Conservation (phyloP, 2,113 vertebrate genomes). For the Gymnarchus niloticus region DNA sequence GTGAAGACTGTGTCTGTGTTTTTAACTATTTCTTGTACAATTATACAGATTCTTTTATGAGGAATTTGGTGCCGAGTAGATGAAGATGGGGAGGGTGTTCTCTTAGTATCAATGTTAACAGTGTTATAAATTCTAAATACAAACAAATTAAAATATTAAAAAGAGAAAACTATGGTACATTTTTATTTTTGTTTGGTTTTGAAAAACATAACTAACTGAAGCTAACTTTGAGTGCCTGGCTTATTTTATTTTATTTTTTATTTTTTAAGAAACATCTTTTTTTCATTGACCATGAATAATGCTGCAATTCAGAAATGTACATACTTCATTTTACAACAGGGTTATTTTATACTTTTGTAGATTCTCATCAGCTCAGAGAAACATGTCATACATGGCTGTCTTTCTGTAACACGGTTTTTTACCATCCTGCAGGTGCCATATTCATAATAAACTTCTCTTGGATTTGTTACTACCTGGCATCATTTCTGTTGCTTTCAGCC, state of each 20-base stretch:
- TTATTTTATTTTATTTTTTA: slow-evolving; percentile 73
- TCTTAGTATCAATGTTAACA: slow-evolving; percentile 98
- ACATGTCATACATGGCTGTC: slow-evolving; percentile 92
- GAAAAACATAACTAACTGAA: slow-evolving; percentile 80
- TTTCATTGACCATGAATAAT: slow-evolving; percentile 96
- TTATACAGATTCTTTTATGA: slow-evolving; percentile 99
- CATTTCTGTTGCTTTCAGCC: slow-evolving; percentile 88
- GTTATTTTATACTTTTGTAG: slow-evolving; percentile 98
- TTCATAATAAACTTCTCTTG: slow-evolving; percentile 99
- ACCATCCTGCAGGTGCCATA: slow-evolving; percentile 98
- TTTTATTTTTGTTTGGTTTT: slow-evolving; percentile 80
- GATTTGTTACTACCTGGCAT: slow-evolving; percentile 95
- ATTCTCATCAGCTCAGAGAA: slow-evolving; percentile 76
- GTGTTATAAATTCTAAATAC: slow-evolving; percentile 97
- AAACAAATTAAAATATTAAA: slow-evolving; percentile 98
- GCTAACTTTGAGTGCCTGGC: slow-evolving; percentile 98
- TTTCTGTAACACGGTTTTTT: slow-evolving; percentile 96
- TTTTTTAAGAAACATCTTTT: slow-evolving; percentile 67
- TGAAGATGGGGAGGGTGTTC: slow-evolving; percentile 89
- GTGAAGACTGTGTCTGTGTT: slow-evolving; percentile 99
- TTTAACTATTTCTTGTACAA: slow-evolving; percentile 99
- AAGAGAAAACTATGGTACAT: slow-evolving; percentile 96
- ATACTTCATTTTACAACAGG: slow-evolving; percentile 98
- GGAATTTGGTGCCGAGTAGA: slow-evolving; percentile 99
- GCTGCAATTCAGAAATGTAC: slow-evolving; percentile 97